These are phyloP conservation scores for Nycticryphes semicollaris DNA, from an alignment of 2,113 vertebrate genomes.

Conservation along the genomic window DNA sequence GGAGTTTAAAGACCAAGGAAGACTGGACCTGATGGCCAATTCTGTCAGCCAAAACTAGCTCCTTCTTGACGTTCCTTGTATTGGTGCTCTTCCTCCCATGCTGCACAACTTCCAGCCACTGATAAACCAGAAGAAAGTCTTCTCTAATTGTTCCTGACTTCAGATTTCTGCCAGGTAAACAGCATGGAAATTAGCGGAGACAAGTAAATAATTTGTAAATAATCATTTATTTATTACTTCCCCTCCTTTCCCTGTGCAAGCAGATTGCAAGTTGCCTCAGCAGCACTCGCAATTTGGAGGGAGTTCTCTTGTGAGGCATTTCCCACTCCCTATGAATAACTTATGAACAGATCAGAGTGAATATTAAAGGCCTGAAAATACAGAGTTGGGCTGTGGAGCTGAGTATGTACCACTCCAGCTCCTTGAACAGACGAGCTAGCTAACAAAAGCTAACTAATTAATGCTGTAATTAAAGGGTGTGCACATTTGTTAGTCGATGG, in stretches of 20 bases:
- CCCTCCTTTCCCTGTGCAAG: slow-evolving; percentile 41
- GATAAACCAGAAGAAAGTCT: neutral
- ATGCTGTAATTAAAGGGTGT: neutral
- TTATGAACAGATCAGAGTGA: slow-evolving; percentile 56
- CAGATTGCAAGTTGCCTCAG: slow-evolving; percentile 38
- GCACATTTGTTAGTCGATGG: neutral
- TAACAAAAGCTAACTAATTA: neutral
- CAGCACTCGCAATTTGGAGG: slow-evolving; percentile 1
- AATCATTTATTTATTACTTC: slow-evolving; percentile 63
- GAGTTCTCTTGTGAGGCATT: slow-evolving; percentile 44
- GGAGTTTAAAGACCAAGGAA: neutral
- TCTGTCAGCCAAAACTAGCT: neutral
- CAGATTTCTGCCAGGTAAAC: slow-evolving; percentile 42
- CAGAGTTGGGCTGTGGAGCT: neutral
- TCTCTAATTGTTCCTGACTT: slow-evolving; percentile 33
- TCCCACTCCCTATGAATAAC: slow-evolving; percentile 58
- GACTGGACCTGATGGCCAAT: neutral
- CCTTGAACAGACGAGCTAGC: neutral
- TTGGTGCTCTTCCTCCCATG: neutral
- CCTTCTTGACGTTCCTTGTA: neutral
- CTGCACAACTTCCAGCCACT: neutral
- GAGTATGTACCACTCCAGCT: neutral
- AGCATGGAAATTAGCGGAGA: slow-evolving; percentile 43
- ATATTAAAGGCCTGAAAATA: slow-evolving; percentile 53
- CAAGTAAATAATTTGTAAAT: slow-evolving; percentile 69